Conservation (phyloP, 2,113 vertebrate species). For the Candoia aspera region DNA sequence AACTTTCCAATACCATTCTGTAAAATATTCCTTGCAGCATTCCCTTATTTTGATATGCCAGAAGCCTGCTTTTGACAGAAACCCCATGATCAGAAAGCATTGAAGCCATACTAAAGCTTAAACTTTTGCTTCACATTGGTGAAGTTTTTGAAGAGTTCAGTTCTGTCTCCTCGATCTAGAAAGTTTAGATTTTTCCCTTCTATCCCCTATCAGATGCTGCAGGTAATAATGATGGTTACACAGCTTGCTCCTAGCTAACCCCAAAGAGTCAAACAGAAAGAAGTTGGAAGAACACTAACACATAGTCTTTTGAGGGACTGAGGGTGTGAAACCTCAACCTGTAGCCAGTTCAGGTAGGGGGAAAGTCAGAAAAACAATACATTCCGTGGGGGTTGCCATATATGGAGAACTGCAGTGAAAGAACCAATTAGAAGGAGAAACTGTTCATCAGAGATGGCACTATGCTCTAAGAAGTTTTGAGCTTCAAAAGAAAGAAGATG, state of each 20-base stretch:
- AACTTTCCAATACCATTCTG: background rate
- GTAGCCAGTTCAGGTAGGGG: background rate
- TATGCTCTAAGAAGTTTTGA: background rate
- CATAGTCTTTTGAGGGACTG: background rate
- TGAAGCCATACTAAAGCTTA: background rate
- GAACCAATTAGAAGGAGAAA: background rate
- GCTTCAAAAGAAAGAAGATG: background rate
- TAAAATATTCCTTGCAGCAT: background rate
- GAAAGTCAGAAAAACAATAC: background rate
- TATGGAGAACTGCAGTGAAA: background rate
- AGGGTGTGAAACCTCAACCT: background rate
- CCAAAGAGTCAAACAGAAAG: background rate
- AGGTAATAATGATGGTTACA: background rate
- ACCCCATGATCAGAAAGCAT: background rate
- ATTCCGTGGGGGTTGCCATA: background rate
- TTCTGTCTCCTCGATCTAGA: background rate
- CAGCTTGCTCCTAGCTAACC: background rate
- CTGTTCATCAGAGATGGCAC: background rate
- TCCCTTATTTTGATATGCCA: background rate
- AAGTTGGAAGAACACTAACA: background rate
- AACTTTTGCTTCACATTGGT: background rate
- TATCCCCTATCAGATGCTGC: background rate
- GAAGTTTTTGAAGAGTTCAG: background rate
- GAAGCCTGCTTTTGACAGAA: background rate
- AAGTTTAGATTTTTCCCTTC: background rate